Conservation (phyloP, 1,140 invertebrate genomes). For the Magallana ariakensis region DNA sequence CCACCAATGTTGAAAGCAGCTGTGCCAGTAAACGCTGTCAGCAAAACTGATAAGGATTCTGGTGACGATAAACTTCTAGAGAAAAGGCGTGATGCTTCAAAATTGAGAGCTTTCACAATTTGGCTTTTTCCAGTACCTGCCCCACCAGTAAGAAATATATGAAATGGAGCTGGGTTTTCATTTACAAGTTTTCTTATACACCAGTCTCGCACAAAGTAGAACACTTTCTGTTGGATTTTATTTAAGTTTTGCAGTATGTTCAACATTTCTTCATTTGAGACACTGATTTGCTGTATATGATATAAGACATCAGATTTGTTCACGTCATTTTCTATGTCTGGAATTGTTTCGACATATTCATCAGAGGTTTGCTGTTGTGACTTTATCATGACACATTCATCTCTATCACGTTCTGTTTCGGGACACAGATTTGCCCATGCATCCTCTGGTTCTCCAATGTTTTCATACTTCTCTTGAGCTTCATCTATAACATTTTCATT, state of each 20-base stretch:
- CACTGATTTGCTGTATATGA: background rate
- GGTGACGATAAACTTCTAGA: background rate
- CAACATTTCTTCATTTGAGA: background rate
- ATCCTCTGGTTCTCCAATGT: constrained; percentile 14
- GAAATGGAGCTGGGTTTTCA: constrained; percentile 41
- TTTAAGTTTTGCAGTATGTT: background rate
- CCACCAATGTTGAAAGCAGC: too few species aligned
- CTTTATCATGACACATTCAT: too few species aligned
- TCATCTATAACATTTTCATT: constrained; percentile 8
- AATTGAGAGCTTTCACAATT: constrained; percentile 8
- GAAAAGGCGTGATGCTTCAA: constrained; percentile 48
- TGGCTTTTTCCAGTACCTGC: background rate
- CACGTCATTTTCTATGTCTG: background rate
- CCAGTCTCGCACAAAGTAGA: constrained; percentile 50
- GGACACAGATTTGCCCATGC: constrained; percentile 45
- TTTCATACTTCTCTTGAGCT: constrained; percentile 1
- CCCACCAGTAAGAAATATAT: constrained; percentile 55
- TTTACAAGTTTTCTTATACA: constrained; percentile 37
- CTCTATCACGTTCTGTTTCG: background rate
- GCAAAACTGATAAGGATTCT: constrained; percentile 1
- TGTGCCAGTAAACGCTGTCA: too few species aligned
- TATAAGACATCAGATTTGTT: background rate
- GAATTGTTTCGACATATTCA: background rate
- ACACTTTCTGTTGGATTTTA: constrained; percentile 33
- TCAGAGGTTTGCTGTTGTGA: background rate